Conservation (phyloP, 2,888 invertebrate species). For the Parnassius smintheus region DNA sequence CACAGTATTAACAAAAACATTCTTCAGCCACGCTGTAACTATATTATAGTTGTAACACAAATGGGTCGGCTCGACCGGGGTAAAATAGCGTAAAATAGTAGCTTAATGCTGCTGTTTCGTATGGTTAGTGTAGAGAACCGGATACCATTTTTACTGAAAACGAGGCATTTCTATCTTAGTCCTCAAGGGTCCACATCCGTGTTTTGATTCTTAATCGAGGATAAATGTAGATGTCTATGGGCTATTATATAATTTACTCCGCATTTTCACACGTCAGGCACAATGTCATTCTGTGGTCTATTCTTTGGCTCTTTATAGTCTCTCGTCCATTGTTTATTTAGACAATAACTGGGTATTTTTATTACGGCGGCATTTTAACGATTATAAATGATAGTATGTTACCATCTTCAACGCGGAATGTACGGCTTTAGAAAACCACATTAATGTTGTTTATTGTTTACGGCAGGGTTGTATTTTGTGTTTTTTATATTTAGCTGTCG, state of each 20-base stretch:
- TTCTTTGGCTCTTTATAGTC: conserved; percentile 66
- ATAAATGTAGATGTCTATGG: too few relatives aligned
- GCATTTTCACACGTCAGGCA: conserved; percentile 64
- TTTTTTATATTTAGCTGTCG: conserved; percentile 25
- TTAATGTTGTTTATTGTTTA: conserved; percentile 37
- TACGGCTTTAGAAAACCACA: conserved; percentile 27
- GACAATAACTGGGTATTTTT: conserved; percentile 74
- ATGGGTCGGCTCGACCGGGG: too few relatives aligned
- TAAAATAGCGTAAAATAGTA: too few relatives aligned
- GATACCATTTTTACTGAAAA: too few relatives aligned
- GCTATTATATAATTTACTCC: conserved; percentile 48
- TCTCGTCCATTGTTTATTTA: conserved; percentile 70
- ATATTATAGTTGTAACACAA: too few relatives aligned
- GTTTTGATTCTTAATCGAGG: too few relatives aligned
- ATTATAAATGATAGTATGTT: conserved; percentile 60
- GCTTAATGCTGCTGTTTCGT: too few relatives aligned
- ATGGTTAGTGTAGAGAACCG: too few relatives aligned
- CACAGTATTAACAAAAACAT: too few relatives aligned
- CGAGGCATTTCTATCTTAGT: too few relatives aligned
- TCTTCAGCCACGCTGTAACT: too few relatives aligned
- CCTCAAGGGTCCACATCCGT: too few relatives aligned
- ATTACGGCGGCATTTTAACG: conserved; percentile 67
- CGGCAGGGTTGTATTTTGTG: conserved; percentile 23
- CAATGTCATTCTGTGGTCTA: conserved; percentile 59
- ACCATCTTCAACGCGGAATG: conserved; percentile 38